These are phyloP conservation scores for Clitarchus hookeri DNA, from an alignment of 2,888 invertebrate genomes.

Conservation along the genomic window DNA sequence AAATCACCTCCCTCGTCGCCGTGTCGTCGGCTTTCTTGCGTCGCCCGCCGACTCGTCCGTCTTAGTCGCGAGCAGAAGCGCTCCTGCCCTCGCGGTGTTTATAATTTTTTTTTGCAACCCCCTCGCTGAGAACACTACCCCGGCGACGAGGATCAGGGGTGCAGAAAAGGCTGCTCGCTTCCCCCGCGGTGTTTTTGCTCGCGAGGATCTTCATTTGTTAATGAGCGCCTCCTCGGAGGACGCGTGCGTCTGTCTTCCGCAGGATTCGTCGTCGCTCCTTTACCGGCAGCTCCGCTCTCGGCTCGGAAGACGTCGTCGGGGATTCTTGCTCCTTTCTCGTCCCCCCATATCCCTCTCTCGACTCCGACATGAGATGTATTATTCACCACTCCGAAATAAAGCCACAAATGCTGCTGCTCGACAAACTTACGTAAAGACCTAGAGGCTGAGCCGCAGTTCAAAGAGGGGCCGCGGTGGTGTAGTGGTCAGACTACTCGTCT, in stretches of 20 bases:
- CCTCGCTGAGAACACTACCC: too few relatives aligned
- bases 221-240: background rate
- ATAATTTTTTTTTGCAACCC: background rate
- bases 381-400: too few relatives aligned
- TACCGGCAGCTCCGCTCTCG: background rate
- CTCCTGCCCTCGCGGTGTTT: background rate
- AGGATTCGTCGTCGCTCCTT: background rate
- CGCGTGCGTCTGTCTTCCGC: background rate
- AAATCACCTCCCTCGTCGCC: slow-evolving; percentile 32
- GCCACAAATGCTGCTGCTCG: too few relatives aligned
- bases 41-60: slow-evolving; percentile 19
- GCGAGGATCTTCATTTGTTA: background rate
- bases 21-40: background rate
- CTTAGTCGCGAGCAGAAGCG: slow-evolving; percentile 21
- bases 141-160: background rate
- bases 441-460: too few relatives aligned
- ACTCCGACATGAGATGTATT: too few relatives aligned
- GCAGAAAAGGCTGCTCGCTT: background rate
- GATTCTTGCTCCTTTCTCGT: too few relatives aligned
- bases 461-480: too few relatives aligned
- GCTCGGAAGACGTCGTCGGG: too few relatives aligned
- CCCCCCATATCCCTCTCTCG: too few relatives aligned
- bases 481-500: too few relatives aligned
- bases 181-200: background rate
- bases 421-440: too few relatives aligned